Base-by-base conservation (phyloP, 2,113 vertebrate genomes). In the Rallus limicola region DNA sequence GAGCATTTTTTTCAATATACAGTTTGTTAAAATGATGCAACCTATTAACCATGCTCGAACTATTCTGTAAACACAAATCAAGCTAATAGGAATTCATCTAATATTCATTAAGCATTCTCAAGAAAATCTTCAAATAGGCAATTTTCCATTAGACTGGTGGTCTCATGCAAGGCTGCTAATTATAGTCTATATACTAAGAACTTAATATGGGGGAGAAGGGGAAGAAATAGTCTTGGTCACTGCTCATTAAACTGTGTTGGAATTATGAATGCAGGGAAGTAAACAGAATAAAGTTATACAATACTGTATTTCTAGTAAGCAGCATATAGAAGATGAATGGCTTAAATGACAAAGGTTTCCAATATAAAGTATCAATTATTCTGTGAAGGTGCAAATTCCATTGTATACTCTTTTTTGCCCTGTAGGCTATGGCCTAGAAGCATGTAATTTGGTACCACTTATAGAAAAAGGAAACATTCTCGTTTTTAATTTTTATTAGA, bases 31-130 rank as follows among this genome's bases (percentile, higher is more conserved):
- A 79, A 77, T 42, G 17, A 87, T 52, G 18, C 5, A 72, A 71
- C 6, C 25, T 76, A 44, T 74, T 84, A 85, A 71, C 67, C 26
- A 82, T 25, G 15, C 71, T 93, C 68, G 33, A 76, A 46, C 29
- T 93, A 55, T 77, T 91, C 60, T 82, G 36, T 67, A 86, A 95
- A 82, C 36, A 78, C 29, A 86, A 86, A 87, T 85, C 28, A 92
- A 87, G 48, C 40, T 70, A 69, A 81, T 29, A 46, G 29, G 52
- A 74, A 82, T 29, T 25, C 33, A 94, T 56, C 71, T 62, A 76
- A 82, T 58, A 86, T 18, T 77, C 50, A 80, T 83, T 48, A 86
- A 72, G 38, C 17, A 34, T 68, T 79, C 48, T 60, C 14, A 69
- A 86, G 29, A 76, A 93, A 80, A 71, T 53, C 25, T 83, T 42